Conservation (phyloP, 2,888 invertebrate genomes). For the Brachypterus glaber region DNA sequence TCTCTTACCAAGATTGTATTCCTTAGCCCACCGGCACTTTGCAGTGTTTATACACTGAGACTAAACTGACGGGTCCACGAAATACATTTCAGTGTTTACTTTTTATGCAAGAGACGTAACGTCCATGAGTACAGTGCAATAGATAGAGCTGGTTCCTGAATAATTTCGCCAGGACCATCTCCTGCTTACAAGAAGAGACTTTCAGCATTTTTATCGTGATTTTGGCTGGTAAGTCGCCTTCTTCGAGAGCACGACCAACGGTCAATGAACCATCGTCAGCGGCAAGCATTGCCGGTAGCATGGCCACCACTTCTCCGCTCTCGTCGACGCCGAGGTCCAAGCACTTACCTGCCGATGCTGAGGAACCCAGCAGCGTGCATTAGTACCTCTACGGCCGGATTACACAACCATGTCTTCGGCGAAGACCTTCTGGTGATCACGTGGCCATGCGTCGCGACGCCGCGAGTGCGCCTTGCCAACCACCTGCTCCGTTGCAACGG, state of each 20-base stretch:
- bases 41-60: no score
- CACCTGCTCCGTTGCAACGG: constrained; percentile 23
- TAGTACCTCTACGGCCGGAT: constrained; percentile 35
- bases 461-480: constrained; percentile 27
- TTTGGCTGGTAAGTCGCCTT: neutral
- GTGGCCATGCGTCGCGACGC: constrained; percentile 33
- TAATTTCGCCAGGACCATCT: no score
- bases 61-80: no score
- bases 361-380: constrained; percentile 37
- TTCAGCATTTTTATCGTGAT: neutral
- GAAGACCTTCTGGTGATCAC: constrained; percentile 27
- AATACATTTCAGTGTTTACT: no score
- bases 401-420: constrained; percentile 33
- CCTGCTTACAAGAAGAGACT: no score
- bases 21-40: no score
- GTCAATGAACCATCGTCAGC: constrained; percentile 39
- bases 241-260: constrained; percentile 33
- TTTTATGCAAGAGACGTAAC: no score
- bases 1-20: no score
- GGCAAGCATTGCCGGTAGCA: constrained; percentile 37
- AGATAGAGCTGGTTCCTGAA: no score
- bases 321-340: constrained; percentile 37
- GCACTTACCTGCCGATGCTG: constrained; percentile 37
- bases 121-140: no score
- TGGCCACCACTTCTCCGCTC: constrained; percentile 35